Conservation (phyloP, 2,113 vertebrate species). For the Isichthys henryi region DNA sequence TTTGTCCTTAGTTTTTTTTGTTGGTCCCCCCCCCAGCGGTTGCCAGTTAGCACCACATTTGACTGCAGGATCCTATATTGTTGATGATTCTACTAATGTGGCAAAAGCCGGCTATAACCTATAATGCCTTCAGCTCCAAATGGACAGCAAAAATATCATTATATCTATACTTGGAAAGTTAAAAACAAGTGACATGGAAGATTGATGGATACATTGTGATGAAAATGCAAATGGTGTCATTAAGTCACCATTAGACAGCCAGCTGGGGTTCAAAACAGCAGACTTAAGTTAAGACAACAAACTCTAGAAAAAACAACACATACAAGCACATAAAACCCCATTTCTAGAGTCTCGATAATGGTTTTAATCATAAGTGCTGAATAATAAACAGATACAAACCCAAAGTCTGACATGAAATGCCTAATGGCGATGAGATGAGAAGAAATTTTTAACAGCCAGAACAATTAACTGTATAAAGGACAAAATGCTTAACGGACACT, state of each 20-base stretch:
- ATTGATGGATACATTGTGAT: not conserved
- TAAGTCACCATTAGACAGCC: not conserved
- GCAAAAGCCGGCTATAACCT: not conserved
- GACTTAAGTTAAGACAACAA: not conserved
- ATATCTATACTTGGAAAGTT: not conserved
- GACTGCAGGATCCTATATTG: not conserved
- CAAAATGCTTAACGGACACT: constrained; percentile 15
- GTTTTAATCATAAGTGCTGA: not conserved
- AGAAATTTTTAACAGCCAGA: not conserved
- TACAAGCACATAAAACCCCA: not conserved
- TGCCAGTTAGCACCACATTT: not conserved
- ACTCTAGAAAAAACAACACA: not conserved
- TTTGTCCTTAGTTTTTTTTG: not conserved
- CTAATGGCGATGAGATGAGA: not conserved
- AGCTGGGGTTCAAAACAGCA: not conserved
- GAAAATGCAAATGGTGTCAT: not conserved
- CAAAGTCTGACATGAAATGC: not conserved
- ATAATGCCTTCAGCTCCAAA: not conserved
- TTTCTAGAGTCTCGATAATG: not conserved
- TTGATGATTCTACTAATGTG: not conserved
- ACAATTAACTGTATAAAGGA: not conserved
- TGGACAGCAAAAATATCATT: not conserved
- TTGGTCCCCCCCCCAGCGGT: not conserved
- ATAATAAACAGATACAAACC: not conserved
- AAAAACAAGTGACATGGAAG: not conserved